Evolutionary conservation across 1,140 invertebrate species (phyloP), one percentile per base, ranked within the genome.

Genomic region (Gonatopus flavifemur): DNA sequence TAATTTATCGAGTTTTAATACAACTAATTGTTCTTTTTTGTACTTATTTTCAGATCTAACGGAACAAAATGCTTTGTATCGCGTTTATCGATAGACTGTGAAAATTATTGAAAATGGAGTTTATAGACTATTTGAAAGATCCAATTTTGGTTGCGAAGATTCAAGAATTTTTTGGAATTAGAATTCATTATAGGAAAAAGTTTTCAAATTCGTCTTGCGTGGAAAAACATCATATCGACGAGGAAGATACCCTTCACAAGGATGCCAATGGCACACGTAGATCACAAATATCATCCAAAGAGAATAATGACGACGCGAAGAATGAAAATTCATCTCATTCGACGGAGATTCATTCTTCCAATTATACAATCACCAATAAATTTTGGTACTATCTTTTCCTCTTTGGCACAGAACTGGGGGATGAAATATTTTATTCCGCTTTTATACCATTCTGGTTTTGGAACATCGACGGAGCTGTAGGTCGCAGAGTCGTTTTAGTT

Each of bases 371-470:
- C 40, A 84, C 79, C n/a, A 91, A 92, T 74, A 83, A 83, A 60
- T 87, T 91, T 66, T 91, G 92, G 86, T 93, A 92, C 76, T 92
- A 90, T 75, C 69, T 95, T 35, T 94, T 95, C 70, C 70, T 86
- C 1, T 82, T 94, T 64, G 90, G 90, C 10, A 92, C 92, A 1
- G 84, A 86, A 44, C 74, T 95, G 16, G 93, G 92, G 0, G 93
- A 94, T 79, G 93, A 94, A 77, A 82, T 88, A 47, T 95, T 95
- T 78, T 95, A 95, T 74, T 83, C 87, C 0, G 80, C 84, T 8
- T 93, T 94, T 67, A 93, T 95, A 66, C 90, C 91, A 10, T 93
- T 92, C 73, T 91, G 90, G 85, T 90, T 93, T 64, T 95, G 93
- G 93, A 95, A 95, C 74, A 82, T 95, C 48, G 91, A 94, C 77